phyloP scores from a whole-genome alignment of 2,797 vertebrate species.

The Delichon dasypus region DNA sequence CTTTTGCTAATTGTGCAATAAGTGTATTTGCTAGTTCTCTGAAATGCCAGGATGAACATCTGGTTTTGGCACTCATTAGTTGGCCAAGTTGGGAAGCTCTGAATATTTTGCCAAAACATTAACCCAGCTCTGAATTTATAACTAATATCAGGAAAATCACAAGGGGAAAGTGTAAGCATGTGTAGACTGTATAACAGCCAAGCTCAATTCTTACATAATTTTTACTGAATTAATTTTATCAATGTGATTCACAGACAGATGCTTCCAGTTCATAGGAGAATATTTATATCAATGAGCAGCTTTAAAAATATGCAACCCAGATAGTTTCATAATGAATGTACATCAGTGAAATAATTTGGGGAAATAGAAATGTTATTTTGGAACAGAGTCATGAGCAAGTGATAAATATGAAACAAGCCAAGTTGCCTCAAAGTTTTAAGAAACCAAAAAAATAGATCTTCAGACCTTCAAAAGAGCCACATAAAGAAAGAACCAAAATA shows the following conservation, averaged over 20 bases:
- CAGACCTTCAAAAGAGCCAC: not conserved
- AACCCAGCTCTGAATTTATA: slow-evolving; percentile 40
- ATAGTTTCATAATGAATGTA: not conserved
- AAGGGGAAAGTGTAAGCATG: not conserved
- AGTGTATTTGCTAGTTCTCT: slow-evolving; percentile 16
- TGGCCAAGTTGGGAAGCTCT: slow-evolving; percentile 17
- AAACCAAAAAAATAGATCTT: not conserved
- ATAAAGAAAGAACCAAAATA: not conserved
- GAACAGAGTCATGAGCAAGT: not conserved
- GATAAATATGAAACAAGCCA: not conserved
- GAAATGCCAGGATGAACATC: slow-evolving; percentile 12
- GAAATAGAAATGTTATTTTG: not conserved
- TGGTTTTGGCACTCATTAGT: slow-evolving; percentile 30
- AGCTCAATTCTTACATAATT: slow-evolving; percentile 21
- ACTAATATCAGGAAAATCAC: slow-evolving; percentile 31
- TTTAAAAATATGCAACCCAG: slow-evolving; percentile 12
- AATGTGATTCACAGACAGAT: slow-evolving; percentile 1
- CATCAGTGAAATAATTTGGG: not conserved
- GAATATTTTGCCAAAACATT: slow-evolving; percentile 35
- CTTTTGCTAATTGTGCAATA: not conserved
- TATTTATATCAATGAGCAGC: not conserved
- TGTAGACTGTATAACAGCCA: not conserved
- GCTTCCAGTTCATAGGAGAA: not conserved
- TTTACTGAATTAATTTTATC: slow-evolving; percentile 3
- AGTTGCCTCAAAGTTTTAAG: not conserved